These are phyloP conservation scores for Nothoprocta perdicaria DNA, from an alignment of 2,113 vertebrate genomes.

Conservation along the genomic window DNA sequence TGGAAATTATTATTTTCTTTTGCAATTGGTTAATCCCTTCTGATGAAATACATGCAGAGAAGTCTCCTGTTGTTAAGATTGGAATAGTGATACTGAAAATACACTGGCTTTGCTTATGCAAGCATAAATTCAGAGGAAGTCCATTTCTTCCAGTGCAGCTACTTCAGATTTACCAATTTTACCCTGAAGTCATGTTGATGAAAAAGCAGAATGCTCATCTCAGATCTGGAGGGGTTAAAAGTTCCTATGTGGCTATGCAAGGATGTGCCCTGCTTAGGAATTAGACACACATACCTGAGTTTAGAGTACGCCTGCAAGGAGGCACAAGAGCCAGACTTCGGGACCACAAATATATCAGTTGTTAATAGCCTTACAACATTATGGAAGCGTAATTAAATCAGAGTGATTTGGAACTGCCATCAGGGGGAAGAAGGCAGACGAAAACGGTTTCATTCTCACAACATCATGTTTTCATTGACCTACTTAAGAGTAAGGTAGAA, in stretches of 20 bases:
- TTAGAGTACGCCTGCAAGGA: background rate
- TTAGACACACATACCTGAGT: background rate
- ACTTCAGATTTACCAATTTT: background rate
- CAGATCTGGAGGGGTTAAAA: background rate
- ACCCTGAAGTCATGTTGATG: background rate
- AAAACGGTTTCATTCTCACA: constrained; percentile 43
- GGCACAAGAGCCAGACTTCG: background rate
- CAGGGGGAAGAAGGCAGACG: background rate
- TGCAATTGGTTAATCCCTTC: background rate
- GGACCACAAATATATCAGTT: constrained; percentile 11
- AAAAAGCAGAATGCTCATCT: background rate
- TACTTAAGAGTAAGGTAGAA: constrained; percentile 53
- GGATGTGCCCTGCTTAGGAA: background rate
- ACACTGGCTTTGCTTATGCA: background rate
- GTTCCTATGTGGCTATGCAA: background rate
- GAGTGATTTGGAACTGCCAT: constrained; percentile 43
- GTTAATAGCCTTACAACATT: constrained; percentile 31
- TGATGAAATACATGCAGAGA: background rate
- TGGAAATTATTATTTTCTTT: background rate
- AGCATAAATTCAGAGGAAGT: constrained; percentile 1
- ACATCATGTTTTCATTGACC: constrained; percentile 68
- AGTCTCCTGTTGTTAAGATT: background rate
- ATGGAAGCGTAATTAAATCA: constrained; percentile 41
- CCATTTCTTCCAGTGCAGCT: background rate
- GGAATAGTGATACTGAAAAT: constrained; percentile 9